Evolutionary conservation across 2,888 invertebrate species (phyloP).

Genomic region (Peribatodes rhomboidaria): DNA sequence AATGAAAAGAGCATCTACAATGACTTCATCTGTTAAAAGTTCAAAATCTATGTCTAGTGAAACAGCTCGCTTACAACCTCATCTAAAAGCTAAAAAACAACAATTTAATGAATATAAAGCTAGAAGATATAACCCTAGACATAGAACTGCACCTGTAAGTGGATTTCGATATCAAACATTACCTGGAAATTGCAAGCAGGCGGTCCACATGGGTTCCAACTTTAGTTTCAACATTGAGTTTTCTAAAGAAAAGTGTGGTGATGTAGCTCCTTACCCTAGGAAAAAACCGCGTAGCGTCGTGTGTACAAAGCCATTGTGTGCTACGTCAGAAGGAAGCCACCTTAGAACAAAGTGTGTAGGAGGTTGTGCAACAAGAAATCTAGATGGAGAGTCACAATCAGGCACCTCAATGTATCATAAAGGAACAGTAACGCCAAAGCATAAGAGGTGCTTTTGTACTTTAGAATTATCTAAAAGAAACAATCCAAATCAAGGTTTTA

Average conservation of each 20-base stretch:
- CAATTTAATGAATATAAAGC: slow-evolving; percentile 44
- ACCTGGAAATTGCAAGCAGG: slow-evolving; percentile 34
- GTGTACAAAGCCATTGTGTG: slow-evolving; percentile 53
- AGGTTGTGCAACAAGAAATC: neutral
- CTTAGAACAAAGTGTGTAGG: slow-evolving; percentile 5
- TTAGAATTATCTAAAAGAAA: slow-evolving; percentile 29
- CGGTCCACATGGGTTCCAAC: slow-evolving; percentile 54
- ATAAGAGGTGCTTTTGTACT: slow-evolving; percentile 24
- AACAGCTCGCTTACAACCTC: neutral
- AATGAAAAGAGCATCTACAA: neutral
- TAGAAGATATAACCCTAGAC: neutral
- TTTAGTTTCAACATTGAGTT: slow-evolving; percentile 56
- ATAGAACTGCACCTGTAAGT: slow-evolving; percentile 46
- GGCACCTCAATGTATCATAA: neutral
- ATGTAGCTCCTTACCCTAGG: slow-evolving; percentile 23
- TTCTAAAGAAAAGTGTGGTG: slow-evolving; percentile 39
- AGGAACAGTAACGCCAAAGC: neutral
- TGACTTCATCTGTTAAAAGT: slow-evolving; percentile 9
- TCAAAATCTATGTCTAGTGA: slow-evolving; percentile 24
- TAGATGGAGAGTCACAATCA: slow-evolving; percentile 1
- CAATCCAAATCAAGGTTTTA: slow-evolving; percentile 19
- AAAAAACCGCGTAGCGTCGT: slow-evolving; percentile 26
- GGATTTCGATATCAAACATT: neutral
- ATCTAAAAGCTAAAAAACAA: slow-evolving; percentile 29
- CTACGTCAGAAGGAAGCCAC: neutral